phyloP scores from a whole-genome alignment of 2,797 vertebrate species.

The Molossus molossus region DNA sequence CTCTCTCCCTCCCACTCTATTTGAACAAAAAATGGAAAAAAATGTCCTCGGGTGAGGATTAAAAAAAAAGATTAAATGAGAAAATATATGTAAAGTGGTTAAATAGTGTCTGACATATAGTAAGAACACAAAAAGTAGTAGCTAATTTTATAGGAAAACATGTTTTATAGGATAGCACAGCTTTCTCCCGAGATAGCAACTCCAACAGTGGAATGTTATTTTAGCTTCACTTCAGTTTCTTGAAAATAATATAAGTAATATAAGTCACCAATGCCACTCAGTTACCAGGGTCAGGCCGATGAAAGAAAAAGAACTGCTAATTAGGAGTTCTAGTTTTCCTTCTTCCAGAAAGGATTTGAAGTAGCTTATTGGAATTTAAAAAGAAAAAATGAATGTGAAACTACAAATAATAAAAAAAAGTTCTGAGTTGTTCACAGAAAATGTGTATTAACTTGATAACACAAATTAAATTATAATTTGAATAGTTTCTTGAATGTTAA shows the following conservation, averaged over 20 bases:
- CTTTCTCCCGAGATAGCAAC: neutral
- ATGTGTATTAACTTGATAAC: neutral
- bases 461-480: neutral
- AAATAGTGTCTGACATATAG: neutral
- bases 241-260: neutral
- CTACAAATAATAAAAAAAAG: neutral
- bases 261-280: neutral
- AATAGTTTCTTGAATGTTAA: neutral
- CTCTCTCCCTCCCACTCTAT: too few relatives aligned
- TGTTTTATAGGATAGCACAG: neutral
- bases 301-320: neutral
- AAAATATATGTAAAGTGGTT: neutral
- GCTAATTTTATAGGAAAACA: neutral
- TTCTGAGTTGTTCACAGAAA: neutral
- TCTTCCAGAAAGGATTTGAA: neutral
- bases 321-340: neutral
- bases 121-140: neutral
- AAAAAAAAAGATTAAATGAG: neutral
- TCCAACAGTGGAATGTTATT: rapidly evolving
- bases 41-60: too few relatives aligned
- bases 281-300: neutral
- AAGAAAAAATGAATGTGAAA: neutral
- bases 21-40: too few relatives aligned
- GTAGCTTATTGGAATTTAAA: neutral
- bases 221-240: neutral